These are phyloP conservation scores for Drosophila auraria DNA, from an alignment of 1,140 invertebrate genomes.

Conservation along the genomic window DNA sequence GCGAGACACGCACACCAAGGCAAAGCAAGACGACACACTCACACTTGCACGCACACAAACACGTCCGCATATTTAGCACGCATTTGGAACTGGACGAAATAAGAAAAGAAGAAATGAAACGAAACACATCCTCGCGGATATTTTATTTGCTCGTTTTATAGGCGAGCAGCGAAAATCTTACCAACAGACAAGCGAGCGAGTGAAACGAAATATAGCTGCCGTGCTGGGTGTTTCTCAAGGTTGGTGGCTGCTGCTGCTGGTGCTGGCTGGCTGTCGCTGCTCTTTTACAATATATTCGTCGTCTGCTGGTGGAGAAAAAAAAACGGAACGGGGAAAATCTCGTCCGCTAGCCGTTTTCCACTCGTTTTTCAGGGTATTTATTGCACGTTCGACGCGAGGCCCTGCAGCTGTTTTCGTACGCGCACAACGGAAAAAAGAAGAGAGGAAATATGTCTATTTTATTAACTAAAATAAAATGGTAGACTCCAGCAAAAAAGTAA, in stretches of 20 bases:
- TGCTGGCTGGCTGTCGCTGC: constrained; percentile 11
- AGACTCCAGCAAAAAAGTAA: constrained; percentile 64
- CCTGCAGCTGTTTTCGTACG: constrained; percentile 53
- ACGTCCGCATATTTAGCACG: constrained; percentile 55
- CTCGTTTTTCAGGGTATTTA: constrained; percentile 25
- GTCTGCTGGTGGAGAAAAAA: constrained; percentile 64
- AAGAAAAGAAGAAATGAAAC: constrained; percentile 29
- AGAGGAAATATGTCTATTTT: constrained; percentile 73
- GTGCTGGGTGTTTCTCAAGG: constrained; percentile 78
- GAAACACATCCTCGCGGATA: constrained; percentile 31
- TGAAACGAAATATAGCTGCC: constrained; percentile 64
- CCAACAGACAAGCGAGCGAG: constrained; percentile 63
- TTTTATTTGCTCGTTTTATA: constrained; percentile 1
- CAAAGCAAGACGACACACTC: constrained; percentile 10
- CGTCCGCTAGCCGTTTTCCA: constrained; percentile 41
- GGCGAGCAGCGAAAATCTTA: constrained; percentile 50
- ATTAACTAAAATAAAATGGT: constrained; percentile 83
- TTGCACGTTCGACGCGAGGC: constrained; percentile 40
- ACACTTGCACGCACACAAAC: constrained; percentile 22
- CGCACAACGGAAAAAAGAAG: constrained; percentile 73
- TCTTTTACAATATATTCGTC: constrained; percentile 68
- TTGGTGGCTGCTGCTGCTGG: constrained; percentile 42
- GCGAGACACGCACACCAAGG: constrained; percentile 35
- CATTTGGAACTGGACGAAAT: constrained; percentile 54
- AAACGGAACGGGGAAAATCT: constrained; percentile 67